A percentile compares a stretch with the other conserved stretches of the same genome.
phyloP scores from a whole-genome alignment of 2,113 vertebrate genomes.

The Pygathrix nemaeus region DNA sequence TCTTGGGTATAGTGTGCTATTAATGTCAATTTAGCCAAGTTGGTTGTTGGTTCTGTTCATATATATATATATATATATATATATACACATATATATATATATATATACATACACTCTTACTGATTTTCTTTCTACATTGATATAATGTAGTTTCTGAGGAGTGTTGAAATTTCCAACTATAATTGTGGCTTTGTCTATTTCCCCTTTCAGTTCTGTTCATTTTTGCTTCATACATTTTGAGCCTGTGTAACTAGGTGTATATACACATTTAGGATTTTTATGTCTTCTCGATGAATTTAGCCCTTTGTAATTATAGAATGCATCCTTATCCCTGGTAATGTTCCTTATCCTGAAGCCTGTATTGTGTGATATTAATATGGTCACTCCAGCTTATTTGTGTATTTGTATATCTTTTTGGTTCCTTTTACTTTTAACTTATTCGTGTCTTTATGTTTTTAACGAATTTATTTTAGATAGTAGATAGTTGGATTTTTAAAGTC shows the following conservation, averaged over 20 bases:
- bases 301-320: not conserved
- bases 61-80: not conserved
- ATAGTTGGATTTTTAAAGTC: not conserved
- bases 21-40: not conserved
- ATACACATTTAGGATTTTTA: not conserved
- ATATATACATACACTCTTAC: not conserved
- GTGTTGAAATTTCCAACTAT: not conserved
- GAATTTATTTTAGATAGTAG: not conserved
- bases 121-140: not conserved
- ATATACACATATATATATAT: not conserved
- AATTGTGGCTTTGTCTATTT: not conserved
- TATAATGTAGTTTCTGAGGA: not conserved
- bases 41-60: not conserved
- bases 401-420: not conserved
- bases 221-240: constrained; percentile 38
- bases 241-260: not conserved
- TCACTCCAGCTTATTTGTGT: not conserved
- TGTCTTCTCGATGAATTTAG: not conserved
- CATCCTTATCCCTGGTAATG: not conserved
- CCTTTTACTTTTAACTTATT: not conserved
- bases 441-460: not conserved
- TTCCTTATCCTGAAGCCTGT: not conserved
- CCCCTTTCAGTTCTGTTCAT: not conserved
- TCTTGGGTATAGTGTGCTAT: not conserved
- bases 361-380: not conserved